These are phyloP conservation scores for Diphyllodes magnificus DNA, from an alignment of 2,113 vertebrate species.

Conservation along the genomic window DNA sequence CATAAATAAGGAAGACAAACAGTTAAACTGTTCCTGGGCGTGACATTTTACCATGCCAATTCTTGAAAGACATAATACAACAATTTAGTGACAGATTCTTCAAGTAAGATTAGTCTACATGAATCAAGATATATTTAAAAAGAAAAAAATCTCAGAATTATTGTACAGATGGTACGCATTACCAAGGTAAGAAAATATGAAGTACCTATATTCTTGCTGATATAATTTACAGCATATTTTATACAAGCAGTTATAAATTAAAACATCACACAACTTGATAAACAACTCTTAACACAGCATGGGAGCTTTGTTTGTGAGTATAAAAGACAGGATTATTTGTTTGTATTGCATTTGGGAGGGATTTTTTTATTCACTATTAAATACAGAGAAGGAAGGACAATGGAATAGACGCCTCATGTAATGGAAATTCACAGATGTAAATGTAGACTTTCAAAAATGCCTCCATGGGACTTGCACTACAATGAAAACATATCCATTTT, in stretches of 20 bases:
- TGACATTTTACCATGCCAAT: not conserved
- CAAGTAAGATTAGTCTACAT: not conserved
- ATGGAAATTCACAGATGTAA: not conserved
- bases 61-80: not conserved
- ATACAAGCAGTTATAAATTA: not conserved
- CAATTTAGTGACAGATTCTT: not conserved
- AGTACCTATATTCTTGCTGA: not conserved
- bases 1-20: not conserved
- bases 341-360: not conserved
- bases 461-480: not conserved
- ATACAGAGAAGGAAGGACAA: not conserved
- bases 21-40: not conserved
- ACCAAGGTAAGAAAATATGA: not conserved
- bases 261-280: not conserved
- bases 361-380: not conserved
- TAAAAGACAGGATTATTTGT: not conserved
- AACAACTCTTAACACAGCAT: not conserved
- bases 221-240: not conserved
- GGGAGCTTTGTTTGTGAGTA: not conserved
- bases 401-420: not conserved
- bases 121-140: not conserved
- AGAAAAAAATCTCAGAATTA: not conserved
- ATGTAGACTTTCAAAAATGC: not conserved
- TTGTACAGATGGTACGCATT: not conserved
- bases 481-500: not conserved